Evolutionary conservation across 2,888 invertebrate genomes (phyloP).

Genomic region (Theretra japonica): DNA sequence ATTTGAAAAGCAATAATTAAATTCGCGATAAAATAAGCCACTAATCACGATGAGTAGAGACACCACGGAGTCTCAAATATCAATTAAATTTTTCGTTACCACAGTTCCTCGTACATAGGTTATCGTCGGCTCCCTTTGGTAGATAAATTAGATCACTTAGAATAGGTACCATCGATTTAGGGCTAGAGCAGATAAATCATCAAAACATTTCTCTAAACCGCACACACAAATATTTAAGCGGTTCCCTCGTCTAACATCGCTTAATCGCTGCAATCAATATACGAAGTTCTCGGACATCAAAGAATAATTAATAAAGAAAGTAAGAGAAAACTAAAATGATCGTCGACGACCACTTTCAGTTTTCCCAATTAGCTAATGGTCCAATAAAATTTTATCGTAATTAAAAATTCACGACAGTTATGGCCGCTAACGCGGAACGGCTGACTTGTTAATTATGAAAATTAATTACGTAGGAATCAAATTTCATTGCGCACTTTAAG

Average conservation of each 20-base stretch:
- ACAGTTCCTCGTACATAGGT: too few species aligned
- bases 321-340: background rate
- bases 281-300: background rate
- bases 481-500: background rate
- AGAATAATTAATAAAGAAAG: background rate
- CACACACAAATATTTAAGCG: too few species aligned
- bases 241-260: background rate
- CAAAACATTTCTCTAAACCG: too few species aligned
- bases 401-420: background rate
- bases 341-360: background rate
- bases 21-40: too few species aligned
- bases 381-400: constrained; percentile 10
- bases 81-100: too few species aligned
- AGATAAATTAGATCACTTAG: too few species aligned
- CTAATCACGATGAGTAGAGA: too few species aligned
- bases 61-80: too few species aligned
- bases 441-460: background rate
- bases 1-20: too few species aligned
- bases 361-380: constrained; percentile 3
- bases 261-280: background rate
- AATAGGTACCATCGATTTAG: too few species aligned
- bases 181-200: too few species aligned
- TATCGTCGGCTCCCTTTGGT: too few species aligned
- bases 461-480: background rate
- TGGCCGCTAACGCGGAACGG: background rate